Conservation (phyloP, 1,140 invertebrate species). For the Acromyrmex charruanus region DNA sequence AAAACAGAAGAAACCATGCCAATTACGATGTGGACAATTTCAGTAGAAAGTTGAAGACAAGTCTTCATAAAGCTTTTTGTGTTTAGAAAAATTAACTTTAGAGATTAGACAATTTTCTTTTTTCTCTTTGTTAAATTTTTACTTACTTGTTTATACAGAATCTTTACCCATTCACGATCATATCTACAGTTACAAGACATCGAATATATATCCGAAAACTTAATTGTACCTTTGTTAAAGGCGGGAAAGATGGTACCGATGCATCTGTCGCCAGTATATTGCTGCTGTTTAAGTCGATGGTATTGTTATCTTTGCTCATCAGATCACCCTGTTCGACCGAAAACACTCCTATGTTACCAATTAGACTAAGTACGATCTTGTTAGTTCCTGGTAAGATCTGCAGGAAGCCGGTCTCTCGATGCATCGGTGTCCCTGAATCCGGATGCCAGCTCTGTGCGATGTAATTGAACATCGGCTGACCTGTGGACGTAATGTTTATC, state of each 20-base stretch:
- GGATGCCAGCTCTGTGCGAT: slow-evolving; percentile 87
- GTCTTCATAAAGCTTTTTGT: too few species aligned
- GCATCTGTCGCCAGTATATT: slow-evolving; percentile 86
- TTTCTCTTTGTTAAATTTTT: too few species aligned
- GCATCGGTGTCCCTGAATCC: slow-evolving; percentile 88
- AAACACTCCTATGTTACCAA: slow-evolving; percentile 89
- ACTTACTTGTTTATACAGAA: too few species aligned
- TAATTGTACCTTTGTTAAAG: slow-evolving; percentile 84
- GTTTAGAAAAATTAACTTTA: too few species aligned
- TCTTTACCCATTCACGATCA: too few species aligned
- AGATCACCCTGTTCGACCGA: slow-evolving; percentile 88
- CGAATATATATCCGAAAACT: background rate
- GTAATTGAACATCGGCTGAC: slow-evolving; percentile 89
- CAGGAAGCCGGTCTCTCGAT: slow-evolving; percentile 90
- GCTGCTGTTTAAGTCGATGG: slow-evolving; percentile 85
- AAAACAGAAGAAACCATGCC: too few species aligned
- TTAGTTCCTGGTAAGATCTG: slow-evolving; percentile 88
- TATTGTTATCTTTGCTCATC: slow-evolving; percentile 55
- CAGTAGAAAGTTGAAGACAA: too few species aligned
- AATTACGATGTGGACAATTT: too few species aligned
- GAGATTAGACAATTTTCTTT: too few species aligned
- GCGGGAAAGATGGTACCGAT: slow-evolving; percentile 83
- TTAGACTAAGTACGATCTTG: slow-evolving; percentile 87
- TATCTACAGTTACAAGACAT: too few species aligned
- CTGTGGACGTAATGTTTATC: slow-evolving; percentile 88